Evolutionary conservation across 2,888 invertebrate genomes (phyloP).

Genomic region (Endotricha flammealis): DNA sequence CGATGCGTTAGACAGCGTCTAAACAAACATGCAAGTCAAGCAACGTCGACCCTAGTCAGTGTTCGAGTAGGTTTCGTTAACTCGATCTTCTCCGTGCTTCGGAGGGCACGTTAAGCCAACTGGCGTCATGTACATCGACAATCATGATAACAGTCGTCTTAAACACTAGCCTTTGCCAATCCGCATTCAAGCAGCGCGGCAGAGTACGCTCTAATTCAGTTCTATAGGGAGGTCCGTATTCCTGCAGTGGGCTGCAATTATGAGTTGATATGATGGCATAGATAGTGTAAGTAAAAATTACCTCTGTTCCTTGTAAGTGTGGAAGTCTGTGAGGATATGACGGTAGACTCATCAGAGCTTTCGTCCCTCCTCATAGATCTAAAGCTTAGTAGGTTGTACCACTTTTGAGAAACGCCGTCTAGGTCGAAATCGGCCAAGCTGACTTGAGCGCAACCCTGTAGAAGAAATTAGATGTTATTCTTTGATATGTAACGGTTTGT

Average conservation of each 20-base stretch:
- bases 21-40: too few relatives aligned
- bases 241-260: too few relatives aligned
- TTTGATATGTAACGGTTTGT: conserved; percentile 1
- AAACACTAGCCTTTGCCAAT: neutral
- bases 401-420: conserved; percentile 87
- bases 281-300: conserved; percentile 39
- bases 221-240: neutral
- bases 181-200: too few relatives aligned
- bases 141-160: too few relatives aligned
- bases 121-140: too few relatives aligned
- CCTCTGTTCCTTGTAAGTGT: conserved; percentile 94
- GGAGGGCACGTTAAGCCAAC: too few relatives aligned
- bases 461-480: conserved; percentile 26
- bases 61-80: too few relatives aligned
- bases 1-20: too few relatives aligned
- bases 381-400: conserved; percentile 95
- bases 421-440: conserved; percentile 96
- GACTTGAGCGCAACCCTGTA: conserved; percentile 95
- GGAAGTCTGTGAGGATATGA: conserved; percentile 97
- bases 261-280: too few relatives aligned
- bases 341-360: conserved; percentile 97
- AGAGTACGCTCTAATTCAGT: too few relatives aligned
- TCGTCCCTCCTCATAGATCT: conserved; percentile 84
- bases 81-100: too few relatives aligned
- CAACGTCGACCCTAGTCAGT: too few relatives aligned